phyloP scores from a whole-genome alignment of 2,797 vertebrate species.

The Chaunax sp. region DNA sequence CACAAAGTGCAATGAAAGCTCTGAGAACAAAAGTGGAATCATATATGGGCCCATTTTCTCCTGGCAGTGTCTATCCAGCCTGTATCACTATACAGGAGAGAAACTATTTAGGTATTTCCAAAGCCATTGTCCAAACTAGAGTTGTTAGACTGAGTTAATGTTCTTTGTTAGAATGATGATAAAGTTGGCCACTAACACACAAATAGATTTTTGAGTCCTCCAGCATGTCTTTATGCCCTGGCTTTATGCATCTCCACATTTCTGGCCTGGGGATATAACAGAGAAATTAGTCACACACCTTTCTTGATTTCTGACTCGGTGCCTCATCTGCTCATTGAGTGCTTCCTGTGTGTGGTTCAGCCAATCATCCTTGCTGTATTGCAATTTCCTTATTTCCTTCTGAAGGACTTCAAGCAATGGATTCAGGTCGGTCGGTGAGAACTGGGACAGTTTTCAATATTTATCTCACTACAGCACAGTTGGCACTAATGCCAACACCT shows the following conservation, averaged over 20 bases:
- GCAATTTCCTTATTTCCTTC: not conserved
- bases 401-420: slow-evolving; percentile 7
- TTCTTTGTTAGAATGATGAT: slow-evolving; percentile 2
- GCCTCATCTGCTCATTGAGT: slow-evolving; percentile 32
- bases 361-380: slow-evolving; percentile 4
- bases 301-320: slow-evolving; percentile 13
- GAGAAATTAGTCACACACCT: slow-evolving; percentile 24
- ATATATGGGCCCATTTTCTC: slow-evolving; percentile 52
- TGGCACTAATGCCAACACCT: not conserved
- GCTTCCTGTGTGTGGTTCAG: slow-evolving; percentile 21
- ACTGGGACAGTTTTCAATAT: slow-evolving; percentile 1
- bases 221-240: not conserved
- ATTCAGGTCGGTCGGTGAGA: slow-evolving; percentile 16
- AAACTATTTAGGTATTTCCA: slow-evolving; percentile 52
- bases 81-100: slow-evolving; percentile 36
- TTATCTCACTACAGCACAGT: not conserved
- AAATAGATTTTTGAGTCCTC: slow-evolving; percentile 10
- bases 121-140: slow-evolving; percentile 47
- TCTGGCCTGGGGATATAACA: not conserved
- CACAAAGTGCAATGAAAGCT: slow-evolving; percentile 65
- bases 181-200: not conserved
- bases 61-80: slow-evolving; percentile 29
- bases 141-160: slow-evolving; percentile 23
- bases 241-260: not conserved
- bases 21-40: slow-evolving; percentile 64